Evolutionary conservation across 2,113 vertebrate genomes (phyloP).

Genomic region (Leuciscus idus): DNA sequence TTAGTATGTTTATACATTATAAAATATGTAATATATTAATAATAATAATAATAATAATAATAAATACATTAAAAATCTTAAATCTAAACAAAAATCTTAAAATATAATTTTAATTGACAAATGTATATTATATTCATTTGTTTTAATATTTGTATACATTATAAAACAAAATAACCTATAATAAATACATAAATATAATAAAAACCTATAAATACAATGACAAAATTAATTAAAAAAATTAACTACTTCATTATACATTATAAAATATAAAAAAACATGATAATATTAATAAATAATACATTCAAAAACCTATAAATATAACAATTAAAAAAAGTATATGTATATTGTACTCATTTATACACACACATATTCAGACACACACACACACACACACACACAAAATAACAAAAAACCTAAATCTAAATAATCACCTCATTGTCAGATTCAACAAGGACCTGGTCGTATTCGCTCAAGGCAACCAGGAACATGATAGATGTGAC

Average conservation of each 20-base stretch:
- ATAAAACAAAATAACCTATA: background rate
- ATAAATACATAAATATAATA: background rate
- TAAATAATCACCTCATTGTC: constrained; percentile 88
- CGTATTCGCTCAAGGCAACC: constrained; percentile 97
- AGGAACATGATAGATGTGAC: constrained; percentile 99
- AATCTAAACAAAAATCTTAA: too few relatives aligned
- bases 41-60: background rate
- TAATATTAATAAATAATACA: too few relatives aligned
- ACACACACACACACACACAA: too few relatives aligned
- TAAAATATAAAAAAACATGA: background rate
- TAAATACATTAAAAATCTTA: too few relatives aligned
- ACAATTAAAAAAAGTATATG: too few relatives aligned
- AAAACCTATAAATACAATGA: too few relatives aligned
- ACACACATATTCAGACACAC: background rate
- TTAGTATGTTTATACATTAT: background rate
- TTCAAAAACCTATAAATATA: too few relatives aligned
- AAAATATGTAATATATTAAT: background rate
- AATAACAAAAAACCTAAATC: background rate
- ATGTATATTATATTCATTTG: too few relatives aligned
- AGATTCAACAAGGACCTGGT: constrained; percentile 98
- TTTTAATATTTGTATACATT: background rate
- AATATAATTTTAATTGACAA: too few relatives aligned
- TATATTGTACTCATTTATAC: too few relatives aligned
- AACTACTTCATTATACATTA: background rate
- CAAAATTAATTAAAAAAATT: too few relatives aligned